Evolutionary conservation across 1,140 invertebrate genomes (phyloP), one percentile per base, ranked within the genome.

Genomic region (Sarcophaga bullata): DNA sequence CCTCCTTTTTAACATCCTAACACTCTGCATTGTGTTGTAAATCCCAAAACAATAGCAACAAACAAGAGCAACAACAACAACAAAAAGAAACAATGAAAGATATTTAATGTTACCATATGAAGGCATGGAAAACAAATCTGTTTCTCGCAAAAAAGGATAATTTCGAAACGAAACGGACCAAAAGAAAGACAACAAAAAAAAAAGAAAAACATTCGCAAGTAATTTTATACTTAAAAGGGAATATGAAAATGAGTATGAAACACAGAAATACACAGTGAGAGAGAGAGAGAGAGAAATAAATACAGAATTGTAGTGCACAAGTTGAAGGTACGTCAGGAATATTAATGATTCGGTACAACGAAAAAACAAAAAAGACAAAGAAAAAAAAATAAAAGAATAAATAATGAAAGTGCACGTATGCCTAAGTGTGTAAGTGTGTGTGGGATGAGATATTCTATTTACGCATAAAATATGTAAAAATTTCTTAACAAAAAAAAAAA

Each of bases 271-370:
- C 4, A 68, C 0, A 72, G 37, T 2, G 19, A 25, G 62, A 72
- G 37, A 72, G 62, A 72, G 58, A 7, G 58, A 62, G 6, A 15
- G 58, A 15, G 15, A 62, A 15, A 13, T 17, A 13, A 72, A 0
- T 19, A 6, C 19, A 25, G 6, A 25, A 72, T 48, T 19, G 47
- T 19, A 78, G n/a, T n/a, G 11, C 50, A 78, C 48, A 78, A 49
- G 73, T 76, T 78, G 75, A 78, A 19, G 48, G 75, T 78, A 50
- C 11, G 75, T 78, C 75, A 78, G 25, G 75, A 78, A 78, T 78
- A 78, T 78, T 78, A 78, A 78, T 78, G 75, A 78, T 78, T n/a
- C 48, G n/a, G 54, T 11, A n/a, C 54, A n/a, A 37, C 25, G n/a
- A 37, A 37, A 37, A 37, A 37, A 37, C 25, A n/a, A n/a, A n/a